Evolutionary conservation across 1,140 invertebrate genomes (phyloP), one percentile per base, ranked within the genome.

Genomic region (Drosophila murphyi): DNA sequence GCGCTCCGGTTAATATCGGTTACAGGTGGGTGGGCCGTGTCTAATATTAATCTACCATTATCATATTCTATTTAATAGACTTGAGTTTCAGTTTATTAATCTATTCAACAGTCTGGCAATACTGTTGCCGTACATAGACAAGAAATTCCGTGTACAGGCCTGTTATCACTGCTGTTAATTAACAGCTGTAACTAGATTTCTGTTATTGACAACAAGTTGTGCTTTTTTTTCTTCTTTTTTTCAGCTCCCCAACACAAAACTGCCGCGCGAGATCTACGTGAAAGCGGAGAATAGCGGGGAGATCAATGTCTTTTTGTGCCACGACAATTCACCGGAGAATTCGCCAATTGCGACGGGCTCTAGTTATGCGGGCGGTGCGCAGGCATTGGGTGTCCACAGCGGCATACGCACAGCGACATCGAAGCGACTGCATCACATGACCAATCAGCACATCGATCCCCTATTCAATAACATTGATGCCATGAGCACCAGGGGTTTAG

Each of bases 281-380:
- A 97, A 97, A 93, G 97, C 97, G 75, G 95, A 95, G 72, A 92
- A 92, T 34, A 95, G 95, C 54, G 97, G 96, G 34, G 97, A 98
- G 92, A 98, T 99, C 72, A 98, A 98, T 93, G 97, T 98, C 34
- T 98, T 97, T 93, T 94, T 98, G 52, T 98, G 97, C 94, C 97
- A 97, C 39, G 97, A 98, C 77, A 89, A 80, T 51, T 81, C 95
- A 95, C 90, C 92, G 75, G 71, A 90, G 80, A 86, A 82, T 89
- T 63, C 94, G 91, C 91, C 91, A 29, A 77, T 88, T 68, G 37
- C 80, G 2, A 3, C 60, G 0, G 61, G 76, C 29, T 41, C 57
- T 8, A 57, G 82, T 39, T 76, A 90, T 50, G 57, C 76, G 35
- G 61, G 64, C 20, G 20, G 20, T 29, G 61, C 75, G 5, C 39